Base-by-base conservation (phyloP, 2,113 vertebrate species). In the Otus sunia region DNA sequence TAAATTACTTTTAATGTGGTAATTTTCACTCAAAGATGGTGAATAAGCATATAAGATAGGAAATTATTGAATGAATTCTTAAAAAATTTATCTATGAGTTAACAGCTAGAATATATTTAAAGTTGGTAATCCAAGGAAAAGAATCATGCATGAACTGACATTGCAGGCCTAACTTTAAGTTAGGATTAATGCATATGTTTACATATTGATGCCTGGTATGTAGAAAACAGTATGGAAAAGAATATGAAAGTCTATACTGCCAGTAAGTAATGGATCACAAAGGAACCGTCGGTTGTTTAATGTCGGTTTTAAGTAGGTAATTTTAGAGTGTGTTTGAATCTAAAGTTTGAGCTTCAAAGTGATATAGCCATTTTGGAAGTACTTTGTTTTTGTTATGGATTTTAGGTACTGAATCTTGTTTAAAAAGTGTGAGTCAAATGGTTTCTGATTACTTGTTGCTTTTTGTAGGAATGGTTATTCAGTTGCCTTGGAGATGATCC, bases 401-500 rank as follows among this genome's bases (percentile, higher is more conserved):
- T 82, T 90, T 41, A 15, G 29, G 11, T 55, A 16, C 18, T 41
- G 74, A 36, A 21, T 68, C 17, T 68, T 32, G 50, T 72, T 53
- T 91, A 37, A 69, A 89, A 60, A 4, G 37, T 5, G 0, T 12
- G 64, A 25, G 32, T 71, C 63, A 84, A 29, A 59, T 41, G 49
- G 5, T n/a, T 95, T 94, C 39, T 95, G 73, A 87, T 34, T 18
- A 7, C 16, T 72, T 50, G 81, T 74, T 82, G 18, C 80, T 95
- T 78, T 74, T 88, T 98, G 94, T 91, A 98, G 98, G 98, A 98
- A 98, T 94, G 94, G 93, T 97, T 96, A 96, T 97, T 98, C 94
- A 95, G 90, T 92, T 98, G 98, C 97, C 98, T 82, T 98, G 98
- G 98, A 98, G 98, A 98, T 98, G 96, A 96, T 96, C 49, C 78